phyloP scores from a whole-genome alignment of 2,113 vertebrate genomes.

The Thalassoma bifasciatum region DNA sequence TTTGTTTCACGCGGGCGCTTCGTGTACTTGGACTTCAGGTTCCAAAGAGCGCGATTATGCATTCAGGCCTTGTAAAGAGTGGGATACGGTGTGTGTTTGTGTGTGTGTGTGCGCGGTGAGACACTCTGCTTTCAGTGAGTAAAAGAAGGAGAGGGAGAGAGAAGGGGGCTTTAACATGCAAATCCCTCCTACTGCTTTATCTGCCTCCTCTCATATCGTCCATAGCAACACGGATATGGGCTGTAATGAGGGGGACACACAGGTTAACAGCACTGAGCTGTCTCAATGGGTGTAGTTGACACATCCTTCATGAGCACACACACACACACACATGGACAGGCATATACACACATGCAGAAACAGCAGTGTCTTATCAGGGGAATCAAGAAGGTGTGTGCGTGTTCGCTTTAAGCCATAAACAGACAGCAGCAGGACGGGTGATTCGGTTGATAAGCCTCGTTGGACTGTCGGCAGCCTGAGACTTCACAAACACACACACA shows the following conservation, averaged over 20 bases:
- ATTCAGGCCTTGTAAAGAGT: constrained; percentile 45
- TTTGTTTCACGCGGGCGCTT: constrained; percentile 41
- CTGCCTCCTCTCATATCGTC: constrained; percentile 58
- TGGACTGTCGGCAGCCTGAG: constrained; percentile 51
- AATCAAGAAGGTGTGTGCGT: constrained; percentile 50
- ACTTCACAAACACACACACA: constrained; percentile 12
- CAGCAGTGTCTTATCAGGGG: constrained; percentile 41
- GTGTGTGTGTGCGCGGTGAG: constrained; percentile 8
- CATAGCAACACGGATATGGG: constrained; percentile 66
- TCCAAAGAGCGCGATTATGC: constrained; percentile 45
- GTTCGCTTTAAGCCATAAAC: constrained; percentile 53
- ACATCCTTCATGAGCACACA: constrained; percentile 15
- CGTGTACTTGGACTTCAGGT: constrained; percentile 38
- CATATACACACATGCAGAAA: constrained; percentile 16
- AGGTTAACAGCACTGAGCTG: constrained; percentile 60
- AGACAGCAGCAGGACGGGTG: constrained; percentile 46
- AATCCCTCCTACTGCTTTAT: constrained; percentile 66
- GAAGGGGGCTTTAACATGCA: constrained; percentile 65
- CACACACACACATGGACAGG: constrained; percentile 23
- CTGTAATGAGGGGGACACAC: constrained; percentile 62
- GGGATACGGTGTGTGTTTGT: constrained; percentile 3
- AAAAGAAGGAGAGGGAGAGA: constrained; percentile 28
- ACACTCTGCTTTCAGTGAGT: constrained; percentile 45
- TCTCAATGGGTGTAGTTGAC: constrained; percentile 56
- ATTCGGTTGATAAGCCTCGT: constrained; percentile 50